These are phyloP conservation scores for Chloromyia formosa DNA, from an alignment of 2,888 invertebrate genomes.

Conservation along the genomic window DNA sequence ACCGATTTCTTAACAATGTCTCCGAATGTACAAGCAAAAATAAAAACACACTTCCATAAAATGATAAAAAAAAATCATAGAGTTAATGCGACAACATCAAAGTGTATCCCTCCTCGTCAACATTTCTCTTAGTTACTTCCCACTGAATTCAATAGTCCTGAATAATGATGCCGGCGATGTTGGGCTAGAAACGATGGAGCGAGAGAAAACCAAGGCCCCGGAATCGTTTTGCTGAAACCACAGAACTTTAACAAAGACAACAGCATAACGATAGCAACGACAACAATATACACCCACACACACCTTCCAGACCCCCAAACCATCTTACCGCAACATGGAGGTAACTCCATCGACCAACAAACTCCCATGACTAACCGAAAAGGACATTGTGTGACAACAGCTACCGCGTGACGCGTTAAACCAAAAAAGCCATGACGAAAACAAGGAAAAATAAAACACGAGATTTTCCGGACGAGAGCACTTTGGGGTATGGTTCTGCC, in stretches of 20 bases:
- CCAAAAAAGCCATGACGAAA: conserved; percentile 21
- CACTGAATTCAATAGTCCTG: neutral
- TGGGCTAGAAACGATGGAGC: neutral
- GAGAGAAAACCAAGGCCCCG: neutral
- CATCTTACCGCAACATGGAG: neutral
- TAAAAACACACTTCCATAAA: neutral
- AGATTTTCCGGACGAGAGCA: conserved; percentile 17
- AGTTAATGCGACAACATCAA: conserved; percentile 34
- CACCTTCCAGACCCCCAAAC: no score
- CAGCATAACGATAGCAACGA: neutral
- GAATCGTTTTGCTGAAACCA: neutral
- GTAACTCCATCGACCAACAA: neutral
- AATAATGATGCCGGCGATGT: neutral
- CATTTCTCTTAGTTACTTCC: conserved; percentile 13
- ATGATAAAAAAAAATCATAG: conserved; percentile 14
- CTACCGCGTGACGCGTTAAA: conserved; percentile 15
- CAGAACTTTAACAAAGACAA: conserved; percentile 10
- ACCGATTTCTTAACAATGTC: neutral
- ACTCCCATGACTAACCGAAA: neutral
- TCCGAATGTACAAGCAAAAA: neutral
- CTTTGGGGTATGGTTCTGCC: neutral
- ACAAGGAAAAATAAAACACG: conserved; percentile 22
- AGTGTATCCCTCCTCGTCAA: conserved; percentile 32
- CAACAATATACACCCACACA: neutral
- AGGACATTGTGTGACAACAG: neutral